A percentile compares a stretch with the other conserved stretches of the same genome.
These are phyloP conservation scores for Hippotragus niger DNA, from an alignment of 2,113 vertebrate species.

Conservation along the genomic window DNA sequence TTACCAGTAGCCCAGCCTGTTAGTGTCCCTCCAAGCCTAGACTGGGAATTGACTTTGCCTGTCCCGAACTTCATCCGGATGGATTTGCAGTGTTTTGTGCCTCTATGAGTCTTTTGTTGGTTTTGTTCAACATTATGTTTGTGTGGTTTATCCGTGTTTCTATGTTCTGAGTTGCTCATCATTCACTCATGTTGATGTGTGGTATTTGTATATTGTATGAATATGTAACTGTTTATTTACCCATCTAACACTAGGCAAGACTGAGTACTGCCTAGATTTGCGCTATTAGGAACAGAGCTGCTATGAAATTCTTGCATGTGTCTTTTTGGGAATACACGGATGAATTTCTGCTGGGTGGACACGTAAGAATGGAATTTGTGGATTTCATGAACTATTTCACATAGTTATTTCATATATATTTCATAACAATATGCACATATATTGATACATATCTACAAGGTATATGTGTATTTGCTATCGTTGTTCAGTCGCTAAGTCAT, in stretches of 20 bases:
- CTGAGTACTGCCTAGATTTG: neutral
- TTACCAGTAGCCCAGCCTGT: neutral
- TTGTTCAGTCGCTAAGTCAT: neutral
- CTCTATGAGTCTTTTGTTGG: neutral
- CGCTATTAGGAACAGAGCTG: rapidly evolving
- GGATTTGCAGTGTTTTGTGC: neutral
- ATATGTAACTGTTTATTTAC: neutral
- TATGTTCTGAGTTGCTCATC: rapidly evolving
- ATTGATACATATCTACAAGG: neutral
- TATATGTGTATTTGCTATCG: neutral
- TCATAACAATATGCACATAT: neutral
- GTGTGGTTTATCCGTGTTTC: neutral
- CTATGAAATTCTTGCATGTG: neutral
- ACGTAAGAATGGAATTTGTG: neutral
- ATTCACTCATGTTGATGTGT: neutral
- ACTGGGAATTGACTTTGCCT: no score
- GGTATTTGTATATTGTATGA: neutral
- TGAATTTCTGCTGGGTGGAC: neutral
- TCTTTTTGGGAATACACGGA: neutral
- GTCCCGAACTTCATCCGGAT: neutral
- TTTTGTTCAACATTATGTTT: neutral
- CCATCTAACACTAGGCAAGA: neutral
- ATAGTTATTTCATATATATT: no score
- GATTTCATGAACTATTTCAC: neutral
- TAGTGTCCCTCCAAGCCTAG: neutral